A percentile compares a stretch with the other conserved stretches of the same genome.
Evolutionary conservation across 2,797 vertebrate species (phyloP).

Genomic region (Valencia hispanica): DNA sequence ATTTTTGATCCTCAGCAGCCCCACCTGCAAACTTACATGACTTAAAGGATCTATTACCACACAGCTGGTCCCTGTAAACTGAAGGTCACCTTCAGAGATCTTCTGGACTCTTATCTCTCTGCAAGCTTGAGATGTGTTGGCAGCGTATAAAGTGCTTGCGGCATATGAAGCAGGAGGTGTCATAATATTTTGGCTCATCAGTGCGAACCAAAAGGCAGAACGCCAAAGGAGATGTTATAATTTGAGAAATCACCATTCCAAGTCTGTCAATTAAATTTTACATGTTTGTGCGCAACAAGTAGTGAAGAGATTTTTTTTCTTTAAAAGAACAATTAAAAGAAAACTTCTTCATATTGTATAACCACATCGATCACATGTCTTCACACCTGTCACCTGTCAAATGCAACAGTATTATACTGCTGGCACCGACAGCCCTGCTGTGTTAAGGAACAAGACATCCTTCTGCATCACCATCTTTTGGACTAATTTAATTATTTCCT

Average conservation of each 20-base stretch:
- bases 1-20: not conserved
- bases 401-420: slow-evolving; percentile 8
- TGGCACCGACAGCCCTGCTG: slow-evolving; percentile 29
- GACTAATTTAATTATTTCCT: slow-evolving; percentile 40
- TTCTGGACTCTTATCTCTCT: slow-evolving; percentile 1
- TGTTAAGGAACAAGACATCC: slow-evolving; percentile 22
- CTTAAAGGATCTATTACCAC: slow-evolving; percentile 5
- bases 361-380: slow-evolving; percentile 16
- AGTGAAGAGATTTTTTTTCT: not conserved
- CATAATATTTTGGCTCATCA: slow-evolving; percentile 24
- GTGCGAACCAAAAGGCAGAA: slow-evolving; percentile 2
- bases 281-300: not conserved
- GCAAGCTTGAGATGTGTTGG: slow-evolving; percentile 1
- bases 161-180: slow-evolving; percentile 6
- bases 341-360: not conserved
- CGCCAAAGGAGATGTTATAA: slow-evolving; percentile 8
- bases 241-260: not conserved
- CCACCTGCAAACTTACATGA: not conserved
- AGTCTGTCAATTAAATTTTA: slow-evolving; percentile 10
- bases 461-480: slow-evolving; percentile 7
- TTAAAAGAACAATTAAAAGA: not conserved
- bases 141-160: not conserved
- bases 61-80: not conserved
- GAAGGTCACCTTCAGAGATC: slow-evolving; percentile 23
- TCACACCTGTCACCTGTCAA: slow-evolving; percentile 27